Conservation (phyloP, 2,113 vertebrate species). For the Aphyosemion australe region DNA sequence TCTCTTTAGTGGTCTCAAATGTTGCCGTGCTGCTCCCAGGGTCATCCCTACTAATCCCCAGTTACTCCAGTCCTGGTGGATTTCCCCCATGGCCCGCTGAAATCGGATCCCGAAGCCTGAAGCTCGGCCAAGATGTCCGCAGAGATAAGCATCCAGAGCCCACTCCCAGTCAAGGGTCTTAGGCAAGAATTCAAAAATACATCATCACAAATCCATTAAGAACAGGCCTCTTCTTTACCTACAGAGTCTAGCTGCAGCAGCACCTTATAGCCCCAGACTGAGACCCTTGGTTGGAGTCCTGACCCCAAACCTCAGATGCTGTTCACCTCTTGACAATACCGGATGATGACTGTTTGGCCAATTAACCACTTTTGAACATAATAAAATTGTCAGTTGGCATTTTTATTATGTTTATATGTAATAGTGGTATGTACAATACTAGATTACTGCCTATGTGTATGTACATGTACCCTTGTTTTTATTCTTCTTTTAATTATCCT, state of each 20-base stretch:
- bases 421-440: too few relatives aligned
- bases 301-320: not conserved
- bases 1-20: constrained; percentile 94
- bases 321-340: constrained; percentile 3
- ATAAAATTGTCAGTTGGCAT: too few relatives aligned
- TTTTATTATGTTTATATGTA: too few relatives aligned
- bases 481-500: too few relatives aligned
- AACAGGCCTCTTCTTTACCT: constrained; percentile 75
- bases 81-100: constrained; percentile 87
- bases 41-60: constrained; percentile 92
- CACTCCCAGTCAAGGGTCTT: constrained; percentile 84
- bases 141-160: constrained; percentile 91
- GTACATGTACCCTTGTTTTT: too few relatives aligned
- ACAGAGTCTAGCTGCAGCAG: constrained; percentile 62
- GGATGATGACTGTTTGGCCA: constrained; percentile 23
- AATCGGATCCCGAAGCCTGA: constrained; percentile 89
- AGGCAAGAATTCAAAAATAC: constrained; percentile 90
- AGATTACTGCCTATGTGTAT: too few relatives aligned
- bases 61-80: constrained; percentile 83
- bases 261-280: constrained; percentile 21
- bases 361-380: not conserved
- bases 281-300: too few relatives aligned
- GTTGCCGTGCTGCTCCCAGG: constrained; percentile 84
- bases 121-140: constrained; percentile 89
- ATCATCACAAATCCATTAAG: constrained; percentile 93